Conservation (phyloP, 2,888 invertebrate species). For the Biston betularia region DNA sequence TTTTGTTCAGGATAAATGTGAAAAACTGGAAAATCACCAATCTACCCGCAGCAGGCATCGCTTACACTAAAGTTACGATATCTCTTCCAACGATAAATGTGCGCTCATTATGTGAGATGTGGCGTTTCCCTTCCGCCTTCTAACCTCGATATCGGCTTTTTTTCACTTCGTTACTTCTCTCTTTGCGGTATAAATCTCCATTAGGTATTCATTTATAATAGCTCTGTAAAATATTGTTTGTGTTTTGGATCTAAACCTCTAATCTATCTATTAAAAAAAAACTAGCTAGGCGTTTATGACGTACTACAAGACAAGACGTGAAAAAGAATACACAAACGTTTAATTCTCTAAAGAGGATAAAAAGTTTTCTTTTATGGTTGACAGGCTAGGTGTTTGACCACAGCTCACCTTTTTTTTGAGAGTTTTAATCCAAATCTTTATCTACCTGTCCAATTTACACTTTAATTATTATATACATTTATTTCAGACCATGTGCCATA, state of each 20-base stretch:
- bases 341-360: too few relatives aligned
- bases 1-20: not conserved
- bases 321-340: too few relatives aligned
- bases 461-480: too few relatives aligned
- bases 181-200: constrained; percentile 25
- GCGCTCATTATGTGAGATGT: constrained; percentile 23
- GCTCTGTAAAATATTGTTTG: not conserved
- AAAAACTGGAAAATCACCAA: not conserved
- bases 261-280: too few relatives aligned
- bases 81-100: constrained; percentile 21
- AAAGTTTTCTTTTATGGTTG: too few relatives aligned
- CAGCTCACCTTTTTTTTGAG: too few relatives aligned
- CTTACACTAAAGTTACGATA: constrained; percentile 7
- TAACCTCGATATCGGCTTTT: constrained; percentile 36
- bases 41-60: not conserved
- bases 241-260: not conserved
- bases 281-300: too few relatives aligned
- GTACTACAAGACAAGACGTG: too few relatives aligned
- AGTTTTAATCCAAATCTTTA: too few relatives aligned
- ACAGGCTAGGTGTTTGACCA: too few relatives aligned
- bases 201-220: constrained; percentile 29
- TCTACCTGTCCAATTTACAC: too few relatives aligned
- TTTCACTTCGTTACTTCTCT: constrained; percentile 43
- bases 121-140: constrained; percentile 16
- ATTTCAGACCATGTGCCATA: too few relatives aligned